Evolutionary conservation across 2,888 invertebrate species (phyloP), one percentile per base, ranked within the genome.

Genomic region (Pristionchus exspectatus): DNA sequence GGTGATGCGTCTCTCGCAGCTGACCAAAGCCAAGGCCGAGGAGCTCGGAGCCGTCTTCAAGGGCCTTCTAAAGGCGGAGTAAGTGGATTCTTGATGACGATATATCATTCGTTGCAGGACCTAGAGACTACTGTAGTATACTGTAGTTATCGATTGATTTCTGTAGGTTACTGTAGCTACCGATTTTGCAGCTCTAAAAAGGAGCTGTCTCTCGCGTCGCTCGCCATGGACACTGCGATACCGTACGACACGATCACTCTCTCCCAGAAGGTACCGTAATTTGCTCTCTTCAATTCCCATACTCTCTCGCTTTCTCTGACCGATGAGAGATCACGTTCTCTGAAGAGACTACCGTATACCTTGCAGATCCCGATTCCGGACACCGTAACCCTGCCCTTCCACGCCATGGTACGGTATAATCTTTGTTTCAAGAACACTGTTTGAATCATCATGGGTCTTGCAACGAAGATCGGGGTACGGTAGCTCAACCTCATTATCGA

Each of bases 341-440:
- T n/a, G 12, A 18, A n/a, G 14, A 27, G 4, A 69, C 30, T 69
- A 27, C n/a, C 30, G 27, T n/a, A 66, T 24, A 18, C 30, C 18
- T 84, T 86, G 16, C 86, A 86, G 86, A 27, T 86, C n/a, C 86
- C 86, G 27, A n/a, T 86, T 24, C 86, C 86, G 24, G 66, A 63
- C 30, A 44, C 50, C 66, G 66, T 66, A 10, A 27, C 63, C 5
- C 86, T 86, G 33, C 86, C 86, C n/a, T 63, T 86, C 86, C 63
- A 86, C 66, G 86, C 86, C n/a, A 38, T 66, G 38, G 86, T 86
- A 66, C 30, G 81, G 44, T 81, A 77, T 33, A 50, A 18, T 4
- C 1, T 59, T 21, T 2, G 3, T 59, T 59, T 59, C 21, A 59
- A 21, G 24, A 59, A 12, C 21, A 59, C 14, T 18, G 12, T 59